phyloP scores from a whole-genome alignment of 1,140 invertebrate species.

The Atopsyche davidsoni region DNA sequence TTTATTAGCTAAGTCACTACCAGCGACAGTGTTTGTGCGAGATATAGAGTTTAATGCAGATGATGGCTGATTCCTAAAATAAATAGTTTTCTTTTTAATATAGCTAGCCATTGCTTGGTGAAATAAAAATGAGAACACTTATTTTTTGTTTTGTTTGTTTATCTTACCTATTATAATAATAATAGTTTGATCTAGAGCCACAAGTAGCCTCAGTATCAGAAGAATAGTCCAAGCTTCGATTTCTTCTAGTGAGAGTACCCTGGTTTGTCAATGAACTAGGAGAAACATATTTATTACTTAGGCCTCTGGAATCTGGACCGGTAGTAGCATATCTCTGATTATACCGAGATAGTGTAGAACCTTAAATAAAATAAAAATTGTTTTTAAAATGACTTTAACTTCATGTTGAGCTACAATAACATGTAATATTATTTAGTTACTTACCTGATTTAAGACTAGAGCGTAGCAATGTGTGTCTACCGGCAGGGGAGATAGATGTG shows the following conservation, averaged over 20 bases:
- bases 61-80: constrained; percentile 34
- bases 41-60: constrained; percentile 46
- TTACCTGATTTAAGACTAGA: constrained; percentile 68
- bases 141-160: too few relatives aligned
- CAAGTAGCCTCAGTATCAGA: constrained; percentile 90
- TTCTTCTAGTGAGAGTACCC: constrained; percentile 51
- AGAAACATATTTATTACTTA: constrained; percentile 27
- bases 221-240: constrained; percentile 78
- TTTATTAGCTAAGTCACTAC: constrained; percentile 53
- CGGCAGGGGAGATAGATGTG: constrained; percentile 53
- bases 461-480: constrained; percentile 65
- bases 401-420: neutral
- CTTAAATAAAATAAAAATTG: constrained; percentile 29
- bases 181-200: constrained; percentile 73
- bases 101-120: too few relatives aligned
- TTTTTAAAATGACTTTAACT: neutral
- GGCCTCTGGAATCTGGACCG: constrained; percentile 41
- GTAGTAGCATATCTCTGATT: constrained; percentile 54
- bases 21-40: constrained; percentile 43
- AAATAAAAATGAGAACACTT: too few relatives aligned
- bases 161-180: constrained; percentile 38
- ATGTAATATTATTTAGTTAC: neutral
- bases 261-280: constrained; percentile 29
- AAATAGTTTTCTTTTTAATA: too few relatives aligned
- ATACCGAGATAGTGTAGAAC: constrained; percentile 47